Percentiles rank a stretch among this genome's conserved stretches.
Evolutionary conservation across 1,140 invertebrate genomes (phyloP).

Genomic region (Pseudomyrmex cubaensis): DNA sequence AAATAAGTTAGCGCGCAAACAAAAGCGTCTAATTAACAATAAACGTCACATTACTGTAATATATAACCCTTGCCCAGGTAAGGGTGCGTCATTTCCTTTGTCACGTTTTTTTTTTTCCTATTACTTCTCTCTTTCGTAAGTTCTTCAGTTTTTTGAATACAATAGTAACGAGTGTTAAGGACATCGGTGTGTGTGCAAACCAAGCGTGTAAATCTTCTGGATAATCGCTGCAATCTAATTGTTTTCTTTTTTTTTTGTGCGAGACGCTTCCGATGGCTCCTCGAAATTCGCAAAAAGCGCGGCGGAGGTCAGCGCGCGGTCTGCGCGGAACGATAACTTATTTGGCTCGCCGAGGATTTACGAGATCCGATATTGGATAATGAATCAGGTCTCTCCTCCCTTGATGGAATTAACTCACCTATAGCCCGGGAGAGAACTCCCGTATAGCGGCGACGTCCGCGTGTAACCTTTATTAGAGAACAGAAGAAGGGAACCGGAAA

Average conservation of each 20-base stretch:
- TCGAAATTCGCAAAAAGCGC: conserved; percentile 49
- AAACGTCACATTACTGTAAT: no score
- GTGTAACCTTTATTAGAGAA: conserved; percentile 78
- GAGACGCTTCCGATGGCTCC: background rate
- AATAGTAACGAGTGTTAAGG: no score
- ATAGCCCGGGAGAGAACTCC: conserved; percentile 62
- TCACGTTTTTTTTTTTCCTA: no score
- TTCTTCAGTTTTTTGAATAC: no score
- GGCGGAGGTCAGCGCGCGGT: conserved; percentile 53
- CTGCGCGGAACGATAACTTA: conserved; percentile 81
- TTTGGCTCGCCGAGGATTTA: conserved; percentile 81
- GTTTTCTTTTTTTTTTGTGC: conserved; percentile 34
- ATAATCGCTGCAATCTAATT: no score
- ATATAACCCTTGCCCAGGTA: no score
- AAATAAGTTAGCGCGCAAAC: no score
- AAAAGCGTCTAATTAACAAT: no score
- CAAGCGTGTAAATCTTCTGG: no score
- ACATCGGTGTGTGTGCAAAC: no score
- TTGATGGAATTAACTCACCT: conserved; percentile 84
- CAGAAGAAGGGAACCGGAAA: conserved; percentile 21
- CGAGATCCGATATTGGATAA: conserved; percentile 84
- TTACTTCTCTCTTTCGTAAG: no score
- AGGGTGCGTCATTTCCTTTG: no score
- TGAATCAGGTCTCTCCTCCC: conserved; percentile 83
- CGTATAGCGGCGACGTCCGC: conserved; percentile 36